These are phyloP conservation scores for Drosophila ironensis DNA, from an alignment of 1,140 invertebrate species.

Conservation along the genomic window DNA sequence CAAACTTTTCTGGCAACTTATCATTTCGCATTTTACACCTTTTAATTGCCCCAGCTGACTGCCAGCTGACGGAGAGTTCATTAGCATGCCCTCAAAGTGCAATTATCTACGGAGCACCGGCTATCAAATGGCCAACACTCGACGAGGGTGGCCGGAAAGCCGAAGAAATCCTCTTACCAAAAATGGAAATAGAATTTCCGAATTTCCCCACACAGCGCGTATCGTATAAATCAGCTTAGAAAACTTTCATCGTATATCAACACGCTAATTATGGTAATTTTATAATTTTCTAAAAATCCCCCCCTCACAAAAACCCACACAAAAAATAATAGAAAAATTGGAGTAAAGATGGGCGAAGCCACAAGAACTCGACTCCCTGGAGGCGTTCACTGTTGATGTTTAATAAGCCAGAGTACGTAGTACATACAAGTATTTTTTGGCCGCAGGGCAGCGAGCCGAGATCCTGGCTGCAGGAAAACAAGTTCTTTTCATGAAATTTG, in stretches of 20 bases:
- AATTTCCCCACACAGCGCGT: conserved; percentile 13
- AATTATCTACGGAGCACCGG: conserved; percentile 24
- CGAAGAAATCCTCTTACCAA: conserved; percentile 35
- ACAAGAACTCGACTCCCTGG: conserved; percentile 29
- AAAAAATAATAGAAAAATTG: background rate
- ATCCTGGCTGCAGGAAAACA: conserved; percentile 52
- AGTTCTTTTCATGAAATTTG: conserved; percentile 75
- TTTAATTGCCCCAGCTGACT: conserved; percentile 18
- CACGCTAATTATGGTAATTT: conserved; percentile 73
- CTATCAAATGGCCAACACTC: conserved; percentile 34
- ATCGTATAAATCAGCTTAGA: conserved; percentile 72
- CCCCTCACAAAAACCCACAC: background rate
- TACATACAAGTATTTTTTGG: conserved; percentile 22
- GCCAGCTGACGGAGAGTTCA: conserved; percentile 15
- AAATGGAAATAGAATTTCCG: conserved; percentile 18
- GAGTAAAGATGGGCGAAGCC: conserved; percentile 27
- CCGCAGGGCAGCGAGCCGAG: conserved; percentile 13
- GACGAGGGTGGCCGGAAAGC: background rate
- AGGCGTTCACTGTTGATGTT: conserved; percentile 69
- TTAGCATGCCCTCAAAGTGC: conserved; percentile 4
- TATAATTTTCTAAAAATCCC: conserved; percentile 67
- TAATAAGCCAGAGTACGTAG: conserved; percentile 62
- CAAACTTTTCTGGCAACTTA: conserved; percentile 24
- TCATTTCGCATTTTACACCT: conserved; percentile 38
- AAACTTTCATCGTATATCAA: conserved; percentile 73